A percentile compares a stretch with the other conserved stretches of the same genome.
These are phyloP conservation scores for Crotophaga sulcirostris DNA, from an alignment of 2,113 vertebrate genomes.

Conservation along the genomic window DNA sequence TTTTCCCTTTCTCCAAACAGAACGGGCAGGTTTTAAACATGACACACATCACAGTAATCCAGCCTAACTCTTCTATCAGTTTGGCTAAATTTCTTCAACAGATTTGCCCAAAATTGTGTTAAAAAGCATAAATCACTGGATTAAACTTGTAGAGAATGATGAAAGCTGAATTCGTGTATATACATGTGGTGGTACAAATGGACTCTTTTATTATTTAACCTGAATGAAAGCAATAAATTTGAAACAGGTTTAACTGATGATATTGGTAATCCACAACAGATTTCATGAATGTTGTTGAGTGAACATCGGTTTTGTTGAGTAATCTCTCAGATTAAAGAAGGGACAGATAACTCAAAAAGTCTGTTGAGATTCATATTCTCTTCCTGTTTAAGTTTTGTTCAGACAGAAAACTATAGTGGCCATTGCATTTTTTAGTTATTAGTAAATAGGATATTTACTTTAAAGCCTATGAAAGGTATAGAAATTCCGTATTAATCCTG, in stretches of 20 bases:
- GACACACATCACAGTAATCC: constrained; percentile 69
- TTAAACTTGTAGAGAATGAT: constrained; percentile 80
- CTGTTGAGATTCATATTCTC: constrained; percentile 68
- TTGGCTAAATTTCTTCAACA: constrained; percentile 73
- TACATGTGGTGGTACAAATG: constrained; percentile 83
- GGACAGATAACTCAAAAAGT: constrained; percentile 75
- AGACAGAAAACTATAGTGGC: constrained; percentile 25
- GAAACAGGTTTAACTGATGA: constrained; percentile 82
- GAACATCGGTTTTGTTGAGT: constrained; percentile 80
- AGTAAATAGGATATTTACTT: constrained; percentile 23
- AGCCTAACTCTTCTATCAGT: constrained; percentile 70
- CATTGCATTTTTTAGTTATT: constrained; percentile 43
- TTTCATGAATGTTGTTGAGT: constrained; percentile 80
- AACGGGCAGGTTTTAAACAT: constrained; percentile 58
- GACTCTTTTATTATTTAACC: constrained; percentile 83
- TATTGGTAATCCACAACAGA: constrained; percentile 85
- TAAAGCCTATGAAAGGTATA: neutral
- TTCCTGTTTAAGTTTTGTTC: constrained; percentile 56
- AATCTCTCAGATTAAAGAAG: constrained; percentile 79
- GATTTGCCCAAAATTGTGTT: constrained; percentile 74
- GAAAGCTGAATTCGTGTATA: constrained; percentile 82
- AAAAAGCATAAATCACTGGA: constrained; percentile 82
- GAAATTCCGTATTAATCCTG: neutral
- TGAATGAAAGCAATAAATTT: constrained; percentile 85
- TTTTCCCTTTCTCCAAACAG: constrained; percentile 57